A percentile compares a stretch with the other conserved stretches of the same genome.
Conservation (phyloP, 2,797 vertebrate genomes). For the Periparus ater region DNA sequence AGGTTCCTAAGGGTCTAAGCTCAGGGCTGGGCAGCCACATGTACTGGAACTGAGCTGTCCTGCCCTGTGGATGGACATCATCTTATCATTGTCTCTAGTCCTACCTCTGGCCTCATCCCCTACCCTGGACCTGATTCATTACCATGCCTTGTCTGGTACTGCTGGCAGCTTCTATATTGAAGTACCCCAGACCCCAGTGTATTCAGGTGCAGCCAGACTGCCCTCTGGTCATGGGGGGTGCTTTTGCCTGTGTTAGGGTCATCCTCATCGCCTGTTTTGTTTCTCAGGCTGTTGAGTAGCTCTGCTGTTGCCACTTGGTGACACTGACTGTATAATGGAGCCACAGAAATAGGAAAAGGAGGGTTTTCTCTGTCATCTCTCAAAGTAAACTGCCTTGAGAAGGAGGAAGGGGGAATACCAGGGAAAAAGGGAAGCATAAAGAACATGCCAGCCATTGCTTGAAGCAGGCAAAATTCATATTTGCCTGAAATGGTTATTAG, state of each 20-base stretch:
- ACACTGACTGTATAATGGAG: neutral
- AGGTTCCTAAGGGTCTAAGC: neutral
- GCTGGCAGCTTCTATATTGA: neutral
- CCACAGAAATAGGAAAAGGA: neutral
- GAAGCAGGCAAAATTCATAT: neutral
- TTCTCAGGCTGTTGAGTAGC: neutral
- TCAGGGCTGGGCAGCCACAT: neutral
- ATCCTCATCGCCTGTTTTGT: neutral
- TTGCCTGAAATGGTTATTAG: neutral
- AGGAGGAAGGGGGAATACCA: neutral
- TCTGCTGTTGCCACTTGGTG: neutral
- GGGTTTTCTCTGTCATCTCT: neutral
- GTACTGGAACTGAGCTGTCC: neutral
- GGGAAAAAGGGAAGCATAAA: neutral
- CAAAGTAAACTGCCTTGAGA: neutral
- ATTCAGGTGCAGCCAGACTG: neutral
- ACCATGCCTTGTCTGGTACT: neutral
- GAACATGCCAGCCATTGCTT: neutral
- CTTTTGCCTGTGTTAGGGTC: neutral
- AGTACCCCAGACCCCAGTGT: fast-evolving
- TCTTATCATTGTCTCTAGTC: neutral
- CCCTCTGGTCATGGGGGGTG: neutral
- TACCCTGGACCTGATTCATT: neutral
- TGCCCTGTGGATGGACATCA: neutral
- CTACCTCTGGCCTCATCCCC: neutral